phyloP scores from a whole-genome alignment of 2,797 vertebrate species.

The Oreonectes daqikongensis region DNA sequence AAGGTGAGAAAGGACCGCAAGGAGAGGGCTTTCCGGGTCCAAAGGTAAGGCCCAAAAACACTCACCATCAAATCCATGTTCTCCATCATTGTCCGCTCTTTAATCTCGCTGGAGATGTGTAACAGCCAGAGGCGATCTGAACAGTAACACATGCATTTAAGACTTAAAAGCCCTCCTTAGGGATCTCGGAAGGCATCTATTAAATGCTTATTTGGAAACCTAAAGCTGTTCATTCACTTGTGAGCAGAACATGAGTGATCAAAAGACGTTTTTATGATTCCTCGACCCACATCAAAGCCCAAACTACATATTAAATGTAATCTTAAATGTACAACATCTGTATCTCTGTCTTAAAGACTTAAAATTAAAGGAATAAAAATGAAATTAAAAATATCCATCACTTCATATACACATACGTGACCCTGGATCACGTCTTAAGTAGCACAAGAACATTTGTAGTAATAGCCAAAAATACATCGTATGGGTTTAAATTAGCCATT shows the following conservation, averaged over 20 bases:
- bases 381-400: too few relatives aligned
- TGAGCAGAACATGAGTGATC: not conserved
- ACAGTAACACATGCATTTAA: slow-evolving; percentile 10
- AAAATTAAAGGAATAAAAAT: too few relatives aligned
- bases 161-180: slow-evolving; percentile 3
- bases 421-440: too few relatives aligned
- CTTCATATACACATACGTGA: too few relatives aligned
- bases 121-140: slow-evolving; percentile 4
- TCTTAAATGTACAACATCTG: not conserved
- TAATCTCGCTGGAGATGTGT: slow-evolving; percentile 1
- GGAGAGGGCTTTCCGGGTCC: slow-evolving; percentile 88
- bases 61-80: not conserved
- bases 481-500: too few relatives aligned
- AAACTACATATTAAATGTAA: not conserved
- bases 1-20: slow-evolving; percentile 83
- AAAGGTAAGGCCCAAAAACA: slow-evolving; percentile 78
- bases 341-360: too few relatives aligned
- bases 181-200: not conserved
- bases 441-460: too few relatives aligned
- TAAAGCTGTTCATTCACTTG: too few relatives aligned
- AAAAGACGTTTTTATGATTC: not conserved
- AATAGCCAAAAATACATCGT: too few relatives aligned
- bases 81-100: slow-evolving; percentile 22
- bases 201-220: slow-evolving; percentile 1
- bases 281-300: slow-evolving; percentile 12